phyloP scores from a whole-genome alignment of 2,888 invertebrate species.

The Parelbella ahira region DNA sequence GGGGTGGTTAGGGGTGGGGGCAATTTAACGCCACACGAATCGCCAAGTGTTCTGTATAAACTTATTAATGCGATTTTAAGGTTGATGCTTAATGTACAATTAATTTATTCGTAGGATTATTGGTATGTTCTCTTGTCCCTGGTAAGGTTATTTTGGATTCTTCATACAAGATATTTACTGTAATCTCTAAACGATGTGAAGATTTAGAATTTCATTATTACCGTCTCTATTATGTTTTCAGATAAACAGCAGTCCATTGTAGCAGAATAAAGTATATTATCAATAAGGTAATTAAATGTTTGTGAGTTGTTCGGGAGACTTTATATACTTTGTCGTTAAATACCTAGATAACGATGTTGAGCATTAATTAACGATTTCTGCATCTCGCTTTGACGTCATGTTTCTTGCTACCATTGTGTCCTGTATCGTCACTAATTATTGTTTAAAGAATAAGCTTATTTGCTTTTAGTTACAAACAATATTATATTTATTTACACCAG shows the following conservation, averaged over 20 bases:
- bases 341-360: conserved; percentile 42
- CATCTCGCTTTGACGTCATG: conserved; percentile 23
- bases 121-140: conserved; percentile 40
- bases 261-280: conserved; percentile 33
- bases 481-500: too few species aligned
- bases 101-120: conserved; percentile 48
- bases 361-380: conserved; percentile 44
- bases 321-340: conserved; percentile 43
- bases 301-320: conserved; percentile 39
- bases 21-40: conserved; percentile 50
- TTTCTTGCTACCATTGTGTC: conserved; percentile 3
- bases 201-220: too few species aligned
- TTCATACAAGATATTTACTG: too few species aligned
- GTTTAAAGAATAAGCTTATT: too few species aligned
- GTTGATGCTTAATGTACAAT: conserved; percentile 61
- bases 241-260: conserved; percentile 21
- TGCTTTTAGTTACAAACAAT: too few species aligned
- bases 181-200: too few species aligned
- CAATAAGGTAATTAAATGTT: conserved; percentile 53
- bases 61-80: conserved; percentile 69
- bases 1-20: conserved; percentile 54
- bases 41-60: conserved; percentile 51
- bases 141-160: conserved; percentile 4
- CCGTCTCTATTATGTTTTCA: conserved; percentile 11
- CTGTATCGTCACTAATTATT: not conserved